phyloP scores from a whole-genome alignment of 2,797 vertebrate genomes.

The Crax fasciolata region DNA sequence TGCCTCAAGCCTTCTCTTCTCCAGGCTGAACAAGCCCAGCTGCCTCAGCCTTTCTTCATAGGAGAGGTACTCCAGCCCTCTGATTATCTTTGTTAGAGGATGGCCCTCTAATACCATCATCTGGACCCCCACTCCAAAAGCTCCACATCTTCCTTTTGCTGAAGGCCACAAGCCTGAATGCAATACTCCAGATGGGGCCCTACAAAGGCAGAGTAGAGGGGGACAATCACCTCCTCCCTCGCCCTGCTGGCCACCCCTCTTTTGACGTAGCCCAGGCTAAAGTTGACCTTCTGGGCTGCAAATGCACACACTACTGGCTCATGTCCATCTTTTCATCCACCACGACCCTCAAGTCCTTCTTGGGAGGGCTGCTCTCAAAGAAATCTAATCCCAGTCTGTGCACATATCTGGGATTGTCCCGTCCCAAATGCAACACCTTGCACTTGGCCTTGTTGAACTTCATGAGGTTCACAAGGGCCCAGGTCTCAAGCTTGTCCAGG shows the following conservation, averaged over 20 bases:
- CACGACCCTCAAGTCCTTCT: neutral
- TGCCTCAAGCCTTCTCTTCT: neutral
- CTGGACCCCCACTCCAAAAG: neutral
- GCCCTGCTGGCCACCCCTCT: neutral
- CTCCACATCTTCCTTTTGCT: too few relatives aligned
- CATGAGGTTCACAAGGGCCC: neutral
- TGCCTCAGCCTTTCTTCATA: neutral
- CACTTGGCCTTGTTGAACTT: neutral
- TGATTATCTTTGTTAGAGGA: neutral
- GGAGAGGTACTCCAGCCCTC: neutral
- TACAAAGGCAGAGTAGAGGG: neutral
- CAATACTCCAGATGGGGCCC: neutral
- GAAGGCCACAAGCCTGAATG: neutral
- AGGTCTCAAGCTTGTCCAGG: neutral
- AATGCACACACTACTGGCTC: neutral
- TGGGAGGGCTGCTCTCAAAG: too few relatives aligned
- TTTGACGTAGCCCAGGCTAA: neutral
- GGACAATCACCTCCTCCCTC: neutral
- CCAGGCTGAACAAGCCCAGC: neutral
- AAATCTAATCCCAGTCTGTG: too few relatives aligned
- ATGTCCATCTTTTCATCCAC: neutral
- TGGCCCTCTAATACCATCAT: neutral
- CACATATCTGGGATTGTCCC: too few relatives aligned
- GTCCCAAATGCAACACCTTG: neutral
- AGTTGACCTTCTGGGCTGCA: too few relatives aligned